phyloP scores from a whole-genome alignment of 2,113 vertebrate genomes.

The rabbit (Oryctolagus cuniculus) region mOryCun1.1 NC_091453.1:24999501-25000000 shows the following conservation, averaged over 20 bases:
- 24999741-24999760: neutral
- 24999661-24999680: neutral
- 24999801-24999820: neutral
- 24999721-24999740: neutral
- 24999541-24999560: too few species aligned
- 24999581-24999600: too few species aligned
- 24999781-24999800: slow-evolving; percentile 61
- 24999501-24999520: too few species aligned
- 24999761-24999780: neutral
- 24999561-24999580: too few species aligned
- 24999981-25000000: slow-evolving; percentile 32
- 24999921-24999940: neutral
- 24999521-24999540: too few species aligned
- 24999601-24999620: neutral
- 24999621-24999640: neutral
- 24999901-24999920: neutral
- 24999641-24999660: neutral
- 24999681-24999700: neutral
- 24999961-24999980: slow-evolving; percentile 3
- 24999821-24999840: neutral
- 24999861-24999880: neutral
- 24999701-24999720: neutral
- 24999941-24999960: slow-evolving; percentile 4
- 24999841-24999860: neutral
- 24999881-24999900: neutral